phyloP scores from a whole-genome alignment of 2,113 vertebrate genomes.

The Lophius piscatorius region DNA sequence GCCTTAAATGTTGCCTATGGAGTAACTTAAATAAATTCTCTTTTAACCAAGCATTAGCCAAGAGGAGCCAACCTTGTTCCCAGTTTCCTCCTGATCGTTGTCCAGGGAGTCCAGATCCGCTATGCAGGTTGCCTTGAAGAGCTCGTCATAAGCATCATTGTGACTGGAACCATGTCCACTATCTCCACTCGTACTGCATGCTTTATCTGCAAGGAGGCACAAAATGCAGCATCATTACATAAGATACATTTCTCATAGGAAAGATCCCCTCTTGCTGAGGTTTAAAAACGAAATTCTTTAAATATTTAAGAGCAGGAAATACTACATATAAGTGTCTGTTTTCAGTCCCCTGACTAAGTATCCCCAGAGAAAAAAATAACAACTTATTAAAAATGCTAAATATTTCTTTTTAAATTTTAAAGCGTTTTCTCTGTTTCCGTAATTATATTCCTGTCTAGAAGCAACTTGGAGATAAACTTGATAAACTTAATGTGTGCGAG shows the following conservation, averaged over 20 bases:
- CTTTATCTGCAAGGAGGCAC: conserved; percentile 76
- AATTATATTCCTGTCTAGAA: no score
- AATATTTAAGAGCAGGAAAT: conserved; percentile 6
- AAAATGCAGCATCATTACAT: conserved; percentile 16
- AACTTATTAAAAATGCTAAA: no score
- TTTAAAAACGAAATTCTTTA: conserved; percentile 19
- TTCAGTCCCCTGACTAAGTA: conserved; percentile 1
- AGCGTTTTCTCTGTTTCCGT: neutral
- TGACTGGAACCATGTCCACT: conserved; percentile 80
- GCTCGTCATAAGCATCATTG: conserved; percentile 88
- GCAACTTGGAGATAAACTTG: no score
- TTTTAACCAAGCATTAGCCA: neutral
- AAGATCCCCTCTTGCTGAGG: conserved; percentile 14
- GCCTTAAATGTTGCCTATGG: no score
- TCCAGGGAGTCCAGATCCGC: conserved; percentile 83
- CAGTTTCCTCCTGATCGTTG: conserved; percentile 79
- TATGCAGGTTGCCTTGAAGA: conserved; percentile 84
- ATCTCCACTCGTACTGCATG: conserved; percentile 76
- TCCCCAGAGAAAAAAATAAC: neutral
- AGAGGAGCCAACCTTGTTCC: conserved; percentile 76
- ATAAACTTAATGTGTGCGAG: no score
- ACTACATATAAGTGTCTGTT: conserved; percentile 10
- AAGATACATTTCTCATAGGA: conserved; percentile 22
- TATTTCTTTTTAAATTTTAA: no score
- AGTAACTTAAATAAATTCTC: no score